Percentiles rank a stretch among this genome's conserved stretches.
phyloP scores from a whole-genome alignment of 92 coral and sea anemone genomes.

The Porites divaricata region DNA sequence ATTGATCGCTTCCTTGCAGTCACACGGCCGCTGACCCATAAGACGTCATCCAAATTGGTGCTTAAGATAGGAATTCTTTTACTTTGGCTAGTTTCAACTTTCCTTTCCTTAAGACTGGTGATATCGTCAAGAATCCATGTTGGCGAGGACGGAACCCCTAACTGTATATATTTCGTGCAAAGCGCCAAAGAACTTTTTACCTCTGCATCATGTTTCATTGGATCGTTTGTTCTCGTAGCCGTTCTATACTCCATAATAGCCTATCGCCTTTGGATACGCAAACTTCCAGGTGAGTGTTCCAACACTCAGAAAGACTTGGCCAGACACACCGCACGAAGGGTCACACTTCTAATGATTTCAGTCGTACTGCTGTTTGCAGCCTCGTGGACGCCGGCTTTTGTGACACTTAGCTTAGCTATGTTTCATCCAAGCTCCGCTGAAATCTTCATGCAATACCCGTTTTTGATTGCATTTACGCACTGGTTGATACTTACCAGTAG shows the following conservation, averaged over 20 bases:
- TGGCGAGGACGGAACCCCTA: neutral
- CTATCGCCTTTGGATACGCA: conserved; percentile 36
- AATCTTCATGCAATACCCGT: neutral
- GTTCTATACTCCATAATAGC: conserved; percentile 7
- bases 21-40: conserved; percentile 25
- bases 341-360: conserved; percentile 17
- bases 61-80: conserved; percentile 13
- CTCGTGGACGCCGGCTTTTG: conserved; percentile 23
- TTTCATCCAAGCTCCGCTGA: neutral
- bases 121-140: neutral
- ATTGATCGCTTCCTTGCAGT: conserved; percentile 34
- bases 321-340: conserved; percentile 21
- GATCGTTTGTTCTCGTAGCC: neutral
- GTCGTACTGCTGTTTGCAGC: conserved; percentile 12
- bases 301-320: conserved; percentile 15
- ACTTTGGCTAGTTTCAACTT: neutral
- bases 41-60: conserved; percentile 8
- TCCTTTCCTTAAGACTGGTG: neutral
- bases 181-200: neutral
- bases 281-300: conserved; percentile 30
- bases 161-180: neutral
- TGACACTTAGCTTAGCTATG: neutral
- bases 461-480: neutral
- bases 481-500: conserved; percentile 18
- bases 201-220: neutral